phyloP scores from a whole-genome alignment of 2,797 vertebrate species.

The Peromyscus attwateri region DNA sequence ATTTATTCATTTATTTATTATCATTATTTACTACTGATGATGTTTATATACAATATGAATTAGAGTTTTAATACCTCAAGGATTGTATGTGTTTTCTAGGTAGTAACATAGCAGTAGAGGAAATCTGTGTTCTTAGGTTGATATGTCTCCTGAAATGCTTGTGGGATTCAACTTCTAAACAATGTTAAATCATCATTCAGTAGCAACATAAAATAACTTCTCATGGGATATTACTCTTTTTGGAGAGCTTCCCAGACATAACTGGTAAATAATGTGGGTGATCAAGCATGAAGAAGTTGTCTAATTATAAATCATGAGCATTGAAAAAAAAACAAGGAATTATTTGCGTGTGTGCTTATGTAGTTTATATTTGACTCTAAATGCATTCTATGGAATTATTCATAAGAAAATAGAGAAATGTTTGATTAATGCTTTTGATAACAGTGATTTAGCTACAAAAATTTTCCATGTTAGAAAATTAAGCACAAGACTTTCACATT shows the following conservation, averaged over 20 bases:
- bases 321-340: neutral
- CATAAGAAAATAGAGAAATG: neutral
- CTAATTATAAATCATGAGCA: conserved; percentile 33
- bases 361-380: neutral
- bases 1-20: neutral
- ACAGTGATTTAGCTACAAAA: conserved; percentile 9
- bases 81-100: neutral
- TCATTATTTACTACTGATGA: neutral
- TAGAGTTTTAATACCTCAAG: neutral
- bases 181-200: conserved; percentile 6
- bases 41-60: neutral
- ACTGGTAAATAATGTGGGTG: neutral
- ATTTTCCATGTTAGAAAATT: neutral
- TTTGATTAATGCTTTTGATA: neutral
- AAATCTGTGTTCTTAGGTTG: neutral
- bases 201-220: neutral
- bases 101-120: neutral
- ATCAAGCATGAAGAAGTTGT: neutral
- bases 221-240: neutral
- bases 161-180: neutral
- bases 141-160: neutral
- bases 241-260: conserved; percentile 5
- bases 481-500: neutral
- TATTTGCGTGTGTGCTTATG: neutral
- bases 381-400: neutral